These are phyloP conservation scores for Synanthedon tipuliformis DNA, from an alignment of 2,888 invertebrate genomes.

Conservation along the genomic window DNA sequence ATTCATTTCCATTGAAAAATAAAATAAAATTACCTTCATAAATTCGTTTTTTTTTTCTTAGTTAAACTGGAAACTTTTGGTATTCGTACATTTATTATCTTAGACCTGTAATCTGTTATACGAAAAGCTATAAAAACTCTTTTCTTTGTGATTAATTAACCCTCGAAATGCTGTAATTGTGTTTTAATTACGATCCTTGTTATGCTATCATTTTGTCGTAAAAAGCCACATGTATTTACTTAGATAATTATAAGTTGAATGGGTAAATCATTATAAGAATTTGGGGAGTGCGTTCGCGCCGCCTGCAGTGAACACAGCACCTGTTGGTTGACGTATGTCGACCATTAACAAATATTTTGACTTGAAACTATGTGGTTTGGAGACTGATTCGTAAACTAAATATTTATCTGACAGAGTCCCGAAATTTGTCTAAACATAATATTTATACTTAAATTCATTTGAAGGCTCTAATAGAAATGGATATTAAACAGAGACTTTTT, in stretches of 20 bases:
- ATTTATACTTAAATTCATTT: no score
- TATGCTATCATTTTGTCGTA: constrained; percentile 16
- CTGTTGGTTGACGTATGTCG: constrained; percentile 15
- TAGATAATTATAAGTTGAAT: constrained; percentile 36
- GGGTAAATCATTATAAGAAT: constrained; percentile 35
- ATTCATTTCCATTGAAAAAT: no score
- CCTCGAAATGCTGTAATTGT: constrained; percentile 18
- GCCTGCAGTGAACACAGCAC: constrained; percentile 7
- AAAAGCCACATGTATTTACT: constrained; percentile 27
- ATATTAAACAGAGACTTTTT: no score
- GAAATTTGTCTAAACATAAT: no score
- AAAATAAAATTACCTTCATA: no score
- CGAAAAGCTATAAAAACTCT: background rate
- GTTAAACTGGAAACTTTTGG: no score
- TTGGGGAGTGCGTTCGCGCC: constrained; percentile 20
- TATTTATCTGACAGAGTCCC: background rate
- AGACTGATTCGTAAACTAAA: background rate
- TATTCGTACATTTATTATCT: no score
- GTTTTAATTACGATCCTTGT: constrained; percentile 39
- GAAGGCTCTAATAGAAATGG: no score
- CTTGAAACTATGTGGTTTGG: constrained; percentile 17
- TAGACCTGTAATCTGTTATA: no score
- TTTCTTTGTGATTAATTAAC: background rate
- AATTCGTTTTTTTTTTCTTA: no score
- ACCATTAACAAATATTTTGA: constrained; percentile 36